Base-by-base conservation (phyloP, 2,888 invertebrate species). In the Neoascia interrupta region DNA sequence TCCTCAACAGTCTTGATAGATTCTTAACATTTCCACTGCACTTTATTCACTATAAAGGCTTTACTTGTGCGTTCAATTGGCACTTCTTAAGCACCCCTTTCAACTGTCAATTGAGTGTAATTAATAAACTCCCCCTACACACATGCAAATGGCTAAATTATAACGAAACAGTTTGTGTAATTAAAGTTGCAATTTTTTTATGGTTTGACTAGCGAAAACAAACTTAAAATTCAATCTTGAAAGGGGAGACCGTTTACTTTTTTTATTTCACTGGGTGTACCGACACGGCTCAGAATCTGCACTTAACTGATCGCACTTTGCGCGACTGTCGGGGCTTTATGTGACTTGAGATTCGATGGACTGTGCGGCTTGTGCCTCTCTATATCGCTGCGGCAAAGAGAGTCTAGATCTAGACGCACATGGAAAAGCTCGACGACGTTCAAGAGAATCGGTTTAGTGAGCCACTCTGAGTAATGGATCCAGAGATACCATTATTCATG, bases 101-200 rank as follows among this genome's bases (percentile, higher is more conserved):
- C 41, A 47, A n/a, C n/a, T 16, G 28, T 21, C 54, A 61, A 79
- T 66, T 72, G 60, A 51, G 43, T 61, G 61, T 60, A 79, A 79
- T 79, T 61, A 43, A 23, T 19, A 21, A 58, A n/a, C 47, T 36
- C 68, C 5, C 41, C 60, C 66, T 34, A n/a, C 10, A 31, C 58
- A 34, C 76, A 79, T 73, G 41, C 49, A 73, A 73, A 73, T 61
- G 18, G 23, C 41, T 79, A 54, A 45, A 49, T 79, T 69, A 75
- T 31, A 11, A 47, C 31, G 31, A 31, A 2, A 8, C 4, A 31
- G 31, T 6, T 31, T 31, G 31, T 3, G n/a, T n/a, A n/a, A n/a
- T n/a, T n/a, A n/a, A n/a, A n/a, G n/a, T n/a, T n/a, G n/a, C n/a
- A n/a, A n/a, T n/a, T n/a, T n/a, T n/a, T n/a, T n/a, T n/a, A n/a